Conservation (phyloP, 2,113 vertebrate genomes). For the Litocranius walleri region DNA sequence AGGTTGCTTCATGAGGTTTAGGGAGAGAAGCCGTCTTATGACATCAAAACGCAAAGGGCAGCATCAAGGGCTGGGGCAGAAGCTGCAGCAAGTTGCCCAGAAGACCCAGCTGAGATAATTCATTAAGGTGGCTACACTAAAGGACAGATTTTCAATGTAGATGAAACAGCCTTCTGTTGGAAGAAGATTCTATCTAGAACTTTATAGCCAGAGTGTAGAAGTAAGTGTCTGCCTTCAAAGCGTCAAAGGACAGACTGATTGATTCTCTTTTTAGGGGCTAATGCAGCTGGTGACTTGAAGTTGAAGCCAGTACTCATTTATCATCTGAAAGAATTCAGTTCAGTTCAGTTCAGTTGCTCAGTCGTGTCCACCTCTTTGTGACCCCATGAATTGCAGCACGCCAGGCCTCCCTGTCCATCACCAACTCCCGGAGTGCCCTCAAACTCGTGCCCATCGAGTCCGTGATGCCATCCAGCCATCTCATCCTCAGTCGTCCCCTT, state of each 20-base stretch:
- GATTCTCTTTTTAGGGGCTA: background rate
- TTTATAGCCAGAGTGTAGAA: background rate
- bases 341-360: too few species aligned
- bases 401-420: too few species aligned
- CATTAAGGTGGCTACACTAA: background rate
- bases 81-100: background rate
- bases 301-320: background rate
- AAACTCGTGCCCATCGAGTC: too few species aligned
- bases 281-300: background rate
- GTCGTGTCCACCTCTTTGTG: rapidly evolving
- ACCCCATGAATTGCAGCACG: too few species aligned
- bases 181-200: background rate
- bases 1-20: background rate
- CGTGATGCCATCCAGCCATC: too few species aligned
- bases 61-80: background rate
- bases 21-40: background rate
- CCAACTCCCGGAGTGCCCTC: too few species aligned
- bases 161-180: background rate
- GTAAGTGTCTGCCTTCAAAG: background rate
- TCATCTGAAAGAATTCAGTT: background rate
- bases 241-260: background rate
- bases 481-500: too few species aligned
- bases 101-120: background rate
- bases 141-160: background rate
- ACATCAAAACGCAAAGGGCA: background rate